Percentiles rank a stretch among this genome's conserved stretches.
Conservation (phyloP, 2,113 vertebrate genomes). For the Axis porcinus region DNA sequence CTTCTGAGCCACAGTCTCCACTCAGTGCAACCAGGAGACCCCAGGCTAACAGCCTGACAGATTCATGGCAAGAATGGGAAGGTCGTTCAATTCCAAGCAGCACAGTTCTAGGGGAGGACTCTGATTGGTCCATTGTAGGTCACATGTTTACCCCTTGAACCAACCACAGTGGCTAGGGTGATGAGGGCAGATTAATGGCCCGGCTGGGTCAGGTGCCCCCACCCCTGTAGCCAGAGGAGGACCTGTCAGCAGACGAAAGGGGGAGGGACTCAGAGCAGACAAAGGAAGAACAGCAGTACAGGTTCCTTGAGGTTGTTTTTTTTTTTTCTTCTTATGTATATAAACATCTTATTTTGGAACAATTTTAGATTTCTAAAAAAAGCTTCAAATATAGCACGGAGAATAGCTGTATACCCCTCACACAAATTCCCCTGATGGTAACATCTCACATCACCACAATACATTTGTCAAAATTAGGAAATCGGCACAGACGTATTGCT, state of each 20-base stretch:
- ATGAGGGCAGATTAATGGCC: not conserved
- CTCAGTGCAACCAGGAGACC: too few species aligned
- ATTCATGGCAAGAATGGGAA: not conserved
- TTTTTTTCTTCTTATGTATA: not conserved
- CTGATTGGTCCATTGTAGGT: not conserved
- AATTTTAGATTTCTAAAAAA: not conserved
- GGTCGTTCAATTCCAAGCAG: not conserved
- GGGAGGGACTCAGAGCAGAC: not conserved
- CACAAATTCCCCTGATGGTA: not conserved
- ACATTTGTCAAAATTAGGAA: not conserved
- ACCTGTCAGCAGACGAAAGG: not conserved
- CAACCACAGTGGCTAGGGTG: not conserved
- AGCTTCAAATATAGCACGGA: not conserved
- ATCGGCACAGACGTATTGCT: not conserved
- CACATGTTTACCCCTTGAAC: not conserved
- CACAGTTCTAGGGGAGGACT: not conserved
- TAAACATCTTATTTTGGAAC: not conserved
- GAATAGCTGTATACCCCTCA: too few species aligned
- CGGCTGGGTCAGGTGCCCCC: not conserved
- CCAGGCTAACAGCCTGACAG: not conserved
- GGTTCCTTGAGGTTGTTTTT: not conserved
- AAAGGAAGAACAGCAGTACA: not conserved
- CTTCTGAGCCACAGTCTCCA: not conserved
- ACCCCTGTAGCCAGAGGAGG: not conserved
- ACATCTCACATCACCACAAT: not conserved